Conservation (phyloP, 2,888 invertebrate species). For the Drosophila colorata region DNA sequence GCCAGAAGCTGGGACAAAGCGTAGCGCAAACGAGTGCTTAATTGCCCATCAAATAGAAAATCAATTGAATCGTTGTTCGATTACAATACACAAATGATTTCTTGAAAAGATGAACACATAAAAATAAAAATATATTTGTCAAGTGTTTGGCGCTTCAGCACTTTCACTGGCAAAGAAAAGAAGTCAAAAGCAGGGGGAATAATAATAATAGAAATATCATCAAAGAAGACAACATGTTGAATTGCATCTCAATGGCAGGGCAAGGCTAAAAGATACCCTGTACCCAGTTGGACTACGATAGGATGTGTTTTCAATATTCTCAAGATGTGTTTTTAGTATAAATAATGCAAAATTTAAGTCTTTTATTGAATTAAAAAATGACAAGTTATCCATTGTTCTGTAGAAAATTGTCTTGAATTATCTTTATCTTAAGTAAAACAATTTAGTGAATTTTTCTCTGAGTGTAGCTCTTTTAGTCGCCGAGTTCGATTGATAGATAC, state of each 20-base stretch:
- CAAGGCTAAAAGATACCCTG: background rate
- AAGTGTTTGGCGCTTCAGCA: slow-evolving; percentile 8
- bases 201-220: slow-evolving; percentile 11
- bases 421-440: no score
- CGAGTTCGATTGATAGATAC: no score
- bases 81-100: slow-evolving; percentile 31
- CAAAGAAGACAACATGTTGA: background rate
- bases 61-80: slow-evolving; percentile 48
- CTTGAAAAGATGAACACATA: slow-evolving; percentile 2
- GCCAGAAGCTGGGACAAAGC: background rate
- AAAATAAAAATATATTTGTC: slow-evolving; percentile 17
- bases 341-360: no score
- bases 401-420: no score
- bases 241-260: background rate
- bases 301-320: no score
- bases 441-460: no score
- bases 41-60: slow-evolving; percentile 45
- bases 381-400: no score
- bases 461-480: no score
- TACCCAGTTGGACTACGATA: background rate
- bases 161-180: slow-evolving; percentile 20
- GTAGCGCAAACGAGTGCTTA: slow-evolving; percentile 22
- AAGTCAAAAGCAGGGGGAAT: background rate
- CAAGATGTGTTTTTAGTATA: no score
- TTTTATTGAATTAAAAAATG: no score